Percentiles rank a stretch among this genome's conserved stretches.
These are phyloP conservation scores for Anticlea derivata DNA, from an alignment of 2,888 invertebrate genomes.

Conservation along the genomic window DNA sequence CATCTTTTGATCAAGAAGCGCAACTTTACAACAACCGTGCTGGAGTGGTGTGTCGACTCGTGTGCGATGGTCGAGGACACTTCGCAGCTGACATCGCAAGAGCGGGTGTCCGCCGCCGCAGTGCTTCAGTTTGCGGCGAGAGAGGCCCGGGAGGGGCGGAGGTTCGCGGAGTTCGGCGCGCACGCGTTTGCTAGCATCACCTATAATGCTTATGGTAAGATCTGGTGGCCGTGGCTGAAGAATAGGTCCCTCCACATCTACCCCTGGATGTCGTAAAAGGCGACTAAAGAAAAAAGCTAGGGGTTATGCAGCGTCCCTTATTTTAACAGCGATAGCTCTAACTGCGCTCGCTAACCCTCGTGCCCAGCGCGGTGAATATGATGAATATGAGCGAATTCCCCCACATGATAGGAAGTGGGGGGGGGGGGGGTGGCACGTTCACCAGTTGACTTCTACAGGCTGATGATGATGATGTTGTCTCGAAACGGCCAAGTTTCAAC, in stretches of 20 bases:
- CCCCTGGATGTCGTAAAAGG: too few relatives aligned
- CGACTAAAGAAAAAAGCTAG: too few relatives aligned
- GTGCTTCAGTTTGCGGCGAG: constrained; percentile 73
- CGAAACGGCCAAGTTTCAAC: background rate
- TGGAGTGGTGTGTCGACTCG: constrained; percentile 36
- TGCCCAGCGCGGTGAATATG: too few relatives aligned
- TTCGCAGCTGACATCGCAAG: constrained; percentile 45
- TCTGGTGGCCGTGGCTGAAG: too few relatives aligned
- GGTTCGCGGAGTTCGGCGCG: constrained; percentile 72
- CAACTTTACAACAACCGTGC: constrained; percentile 10
- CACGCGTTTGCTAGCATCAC: constrained; percentile 75
- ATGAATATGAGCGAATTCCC: too few relatives aligned
- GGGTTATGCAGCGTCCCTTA: too few relatives aligned
- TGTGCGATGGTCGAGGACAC: constrained; percentile 70
- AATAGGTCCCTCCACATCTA: too few relatives aligned
- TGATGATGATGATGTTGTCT: constrained; percentile 4
- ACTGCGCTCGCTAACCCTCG: too few relatives aligned
- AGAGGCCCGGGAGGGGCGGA: constrained; percentile 71
- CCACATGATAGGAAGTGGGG: too few relatives aligned
- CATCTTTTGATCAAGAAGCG: constrained; percentile 5
- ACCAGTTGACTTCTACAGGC: too few relatives aligned
- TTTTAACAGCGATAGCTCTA: too few relatives aligned
- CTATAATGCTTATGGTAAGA: constrained; percentile 72
- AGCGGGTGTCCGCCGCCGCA: constrained; percentile 71
- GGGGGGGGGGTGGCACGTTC: too few relatives aligned